These are phyloP conservation scores for Rotaria magnacalcarata DNA, from an alignment of 2,888 invertebrate species.

Conservation along the genomic window DNA sequence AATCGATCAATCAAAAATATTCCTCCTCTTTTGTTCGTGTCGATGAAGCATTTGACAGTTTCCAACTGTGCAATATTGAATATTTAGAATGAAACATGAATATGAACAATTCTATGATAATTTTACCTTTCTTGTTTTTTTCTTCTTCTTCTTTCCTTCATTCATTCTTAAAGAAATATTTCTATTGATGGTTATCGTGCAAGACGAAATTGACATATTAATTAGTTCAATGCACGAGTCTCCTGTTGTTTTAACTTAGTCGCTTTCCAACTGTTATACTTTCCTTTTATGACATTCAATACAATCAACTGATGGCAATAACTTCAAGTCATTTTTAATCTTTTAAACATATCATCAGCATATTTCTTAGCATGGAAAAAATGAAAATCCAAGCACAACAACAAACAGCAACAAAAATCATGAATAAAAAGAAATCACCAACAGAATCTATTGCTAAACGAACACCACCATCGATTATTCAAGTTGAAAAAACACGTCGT, in stretches of 20 bases:
- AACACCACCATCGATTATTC: not conserved
- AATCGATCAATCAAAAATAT: not conserved
- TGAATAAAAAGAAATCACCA: not conserved
- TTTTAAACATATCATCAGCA: not conserved
- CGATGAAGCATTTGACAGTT: not conserved
- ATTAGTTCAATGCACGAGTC: slow-evolving; percentile 25
- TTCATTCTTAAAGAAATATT: not conserved
- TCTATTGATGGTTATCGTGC: not conserved
- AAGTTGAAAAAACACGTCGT: slow-evolving; percentile 58
- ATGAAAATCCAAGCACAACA: not conserved
- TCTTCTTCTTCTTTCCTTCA: not conserved
- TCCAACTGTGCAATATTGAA: slow-evolving; percentile 30
- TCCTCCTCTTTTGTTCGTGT: not conserved
- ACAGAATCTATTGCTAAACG: not conserved
- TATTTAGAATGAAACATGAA: not conserved
- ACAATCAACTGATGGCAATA: not conserved
- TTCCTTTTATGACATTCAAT: not conserved
- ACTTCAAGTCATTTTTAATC: not conserved
- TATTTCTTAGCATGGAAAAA: not conserved
- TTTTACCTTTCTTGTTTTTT: not conserved
- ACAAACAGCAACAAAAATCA: not conserved
- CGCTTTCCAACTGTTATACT: slow-evolving; percentile 11
- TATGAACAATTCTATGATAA: not conserved
- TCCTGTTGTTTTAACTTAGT: not conserved
- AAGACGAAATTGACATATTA: not conserved